These are phyloP conservation scores for Patiria miniata DNA, from an alignment of 35 echinoderm and acorn worm genomes.

Conservation along the genomic window DNA sequence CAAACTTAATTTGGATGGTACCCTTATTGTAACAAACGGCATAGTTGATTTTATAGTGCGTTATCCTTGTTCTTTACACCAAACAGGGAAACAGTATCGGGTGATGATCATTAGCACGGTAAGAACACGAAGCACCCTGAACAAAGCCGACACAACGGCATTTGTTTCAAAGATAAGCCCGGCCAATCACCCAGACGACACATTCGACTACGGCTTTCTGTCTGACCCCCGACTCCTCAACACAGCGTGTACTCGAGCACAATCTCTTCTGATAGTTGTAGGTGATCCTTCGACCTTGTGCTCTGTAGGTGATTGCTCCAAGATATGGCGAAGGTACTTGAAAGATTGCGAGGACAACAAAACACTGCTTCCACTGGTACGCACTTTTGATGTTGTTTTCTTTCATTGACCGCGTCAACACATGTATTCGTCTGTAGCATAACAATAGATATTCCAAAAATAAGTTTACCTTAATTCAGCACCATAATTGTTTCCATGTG, in stretches of 20 bases:
- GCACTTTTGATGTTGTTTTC: neutral
- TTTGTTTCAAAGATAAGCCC: neutral
- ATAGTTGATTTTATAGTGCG: too few relatives aligned
- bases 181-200: conserved; percentile 6
- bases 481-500: too few relatives aligned
- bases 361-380: conserved; percentile 48
- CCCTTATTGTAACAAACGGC: neutral
- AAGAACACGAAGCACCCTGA: conserved; percentile 62
- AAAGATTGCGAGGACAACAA: conserved; percentile 57
- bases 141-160: conserved; percentile 58
- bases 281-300: conserved; percentile 83
- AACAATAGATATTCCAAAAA: too few relatives aligned
- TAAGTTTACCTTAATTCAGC: too few relatives aligned
- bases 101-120: conserved; percentile 87
- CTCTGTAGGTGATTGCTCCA: conserved; percentile 73
- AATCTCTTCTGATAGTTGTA: conserved; percentile 75
- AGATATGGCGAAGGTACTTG: conserved; percentile 73
- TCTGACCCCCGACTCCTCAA: conserved; percentile 76
- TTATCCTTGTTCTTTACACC: neutral
- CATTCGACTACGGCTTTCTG: conserved; percentile 78
- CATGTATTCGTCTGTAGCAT: too few relatives aligned
- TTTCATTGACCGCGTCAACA: too few relatives aligned
- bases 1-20: too few relatives aligned
- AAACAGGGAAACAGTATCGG: conserved; percentile 85
- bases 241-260: conserved; percentile 80